Evolutionary conservation across 92 coral and sea anemone genomes (phyloP).

Genomic region (Paramuricea clavata): DNA sequence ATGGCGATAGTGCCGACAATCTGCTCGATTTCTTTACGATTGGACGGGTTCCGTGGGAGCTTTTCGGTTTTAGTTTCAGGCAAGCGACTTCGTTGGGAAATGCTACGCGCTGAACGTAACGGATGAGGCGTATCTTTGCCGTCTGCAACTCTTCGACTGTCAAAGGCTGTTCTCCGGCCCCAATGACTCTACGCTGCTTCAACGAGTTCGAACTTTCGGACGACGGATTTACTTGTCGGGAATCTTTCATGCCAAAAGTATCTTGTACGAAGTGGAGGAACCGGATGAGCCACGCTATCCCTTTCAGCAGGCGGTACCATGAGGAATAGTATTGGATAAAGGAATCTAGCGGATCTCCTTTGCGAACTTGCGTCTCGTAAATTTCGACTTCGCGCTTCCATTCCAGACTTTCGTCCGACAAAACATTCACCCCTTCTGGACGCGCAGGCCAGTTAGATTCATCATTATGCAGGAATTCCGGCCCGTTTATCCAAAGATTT

Average conservation of each 20-base stretch:
- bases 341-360: too few relatives aligned
- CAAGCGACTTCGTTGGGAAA: conserved; percentile 29
- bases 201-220: not conserved
- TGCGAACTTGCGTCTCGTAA: too few relatives aligned
- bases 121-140: too few relatives aligned
- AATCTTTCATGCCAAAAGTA: not conserved
- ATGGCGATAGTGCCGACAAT: too few relatives aligned
- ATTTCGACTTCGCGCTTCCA: conserved; percentile 26
- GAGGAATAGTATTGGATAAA: not conserved
- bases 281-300: conserved; percentile 27
- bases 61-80: too few relatives aligned
- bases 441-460: conserved; percentile 24
- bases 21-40: not conserved
- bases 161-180: conserved; percentile 8
- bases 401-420: conserved; percentile 26
- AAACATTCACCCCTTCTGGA: conserved; percentile 26
- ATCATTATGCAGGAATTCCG: too few relatives aligned
- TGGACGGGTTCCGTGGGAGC: not conserved
- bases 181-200: not conserved
- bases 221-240: not conserved
- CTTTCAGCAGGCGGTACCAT: conserved; percentile 24
- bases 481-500: too few relatives aligned
- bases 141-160: not conserved
- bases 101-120: conserved; percentile 39
- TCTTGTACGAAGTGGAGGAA: not conserved